Evolutionary conservation across 2,797 vertebrate genomes (phyloP).

Genomic region (Chaetophractus vellerosus): DNA sequence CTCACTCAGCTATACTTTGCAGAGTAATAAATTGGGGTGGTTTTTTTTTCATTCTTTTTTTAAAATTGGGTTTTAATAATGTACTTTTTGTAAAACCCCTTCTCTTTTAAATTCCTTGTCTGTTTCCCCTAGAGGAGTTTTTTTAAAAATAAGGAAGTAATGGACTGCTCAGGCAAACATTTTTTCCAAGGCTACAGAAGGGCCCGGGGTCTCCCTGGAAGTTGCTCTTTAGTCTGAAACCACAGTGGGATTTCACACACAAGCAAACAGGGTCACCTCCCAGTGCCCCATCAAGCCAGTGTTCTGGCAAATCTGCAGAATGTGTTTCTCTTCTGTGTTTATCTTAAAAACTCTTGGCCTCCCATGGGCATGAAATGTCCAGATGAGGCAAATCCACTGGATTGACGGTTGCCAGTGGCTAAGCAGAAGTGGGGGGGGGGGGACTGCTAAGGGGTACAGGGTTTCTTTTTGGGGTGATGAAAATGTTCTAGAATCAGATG

Average conservation of each 20-base stretch:
- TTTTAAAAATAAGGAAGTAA: not conserved
- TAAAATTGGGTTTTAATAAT: not conserved
- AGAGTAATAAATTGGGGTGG: not conserved
- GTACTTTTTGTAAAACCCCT: not conserved
- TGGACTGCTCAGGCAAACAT: not conserved
- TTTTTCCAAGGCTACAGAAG: no score
- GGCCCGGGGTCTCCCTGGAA: not conserved
- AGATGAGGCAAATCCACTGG: no score
- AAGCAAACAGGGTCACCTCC: no score
- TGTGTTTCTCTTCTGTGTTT: not conserved
- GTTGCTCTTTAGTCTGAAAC: no score
- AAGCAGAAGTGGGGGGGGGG: not conserved
- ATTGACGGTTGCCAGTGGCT: no score
- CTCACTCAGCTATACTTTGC: not conserved
- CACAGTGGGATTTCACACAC: no score
- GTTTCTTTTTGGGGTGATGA: not conserved
- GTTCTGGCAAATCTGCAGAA: not conserved
- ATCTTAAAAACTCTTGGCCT: not conserved
- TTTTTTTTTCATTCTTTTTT: no score
- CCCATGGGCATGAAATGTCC: no score
- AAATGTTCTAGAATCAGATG: not conserved
- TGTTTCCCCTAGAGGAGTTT: not conserved
- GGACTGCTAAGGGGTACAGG: not conserved
- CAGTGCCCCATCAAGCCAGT: not conserved
- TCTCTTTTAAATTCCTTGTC: not conserved